Evolutionary conservation across 2,888 invertebrate species (phyloP), one percentile per base, ranked within the genome.

Genomic region (Cordilura impudica): DNA sequence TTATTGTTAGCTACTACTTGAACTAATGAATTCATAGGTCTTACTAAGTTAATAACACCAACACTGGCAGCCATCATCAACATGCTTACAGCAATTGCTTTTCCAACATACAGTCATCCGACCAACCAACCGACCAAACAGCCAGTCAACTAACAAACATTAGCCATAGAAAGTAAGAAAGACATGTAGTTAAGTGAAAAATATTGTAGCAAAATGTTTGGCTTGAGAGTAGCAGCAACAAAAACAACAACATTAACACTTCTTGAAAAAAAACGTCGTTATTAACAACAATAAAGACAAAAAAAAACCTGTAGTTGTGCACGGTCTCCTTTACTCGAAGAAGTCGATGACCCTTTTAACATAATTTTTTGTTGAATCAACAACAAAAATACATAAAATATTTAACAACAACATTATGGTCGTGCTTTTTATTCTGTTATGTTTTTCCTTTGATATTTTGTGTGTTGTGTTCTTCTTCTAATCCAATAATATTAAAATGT

Each of bases 341-440:
- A 74, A 43, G 66, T 67, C 51, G 66, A 74, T 74, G 66, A 74
- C 73, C 58, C 66, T 60, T 60, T 72, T 63, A 54, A 70, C 58
- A 51, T 66, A 73, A 49, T 73, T 29, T 14, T 26, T 54, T n/a
- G 19, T 29, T n/a, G 45, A 72, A 16, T 10, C n/a, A 54, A 61
- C 14, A 19, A 45, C 43, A 71, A 8, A 29, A 29, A 31, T 16
- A 16, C 16, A 23, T 7, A 4, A 26, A 47, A 51, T n/a, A 4
- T n/a, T n/a, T 2, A 51, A 51, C 31, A 19, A 29, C 19, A 35
- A 56, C 12, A 4, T 31, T n/a, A n/a, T 54, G 54, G 31, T 18
- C 51, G 19, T 18, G n/a, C 10, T 18, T 43, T 60, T 14, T 18
- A 31, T 35, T n/a, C 10, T 7, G 14, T 16, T 14, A 8, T 12